Conservation (phyloP, 2,888 invertebrate genomes). For the Adela reaumurella region DNA sequence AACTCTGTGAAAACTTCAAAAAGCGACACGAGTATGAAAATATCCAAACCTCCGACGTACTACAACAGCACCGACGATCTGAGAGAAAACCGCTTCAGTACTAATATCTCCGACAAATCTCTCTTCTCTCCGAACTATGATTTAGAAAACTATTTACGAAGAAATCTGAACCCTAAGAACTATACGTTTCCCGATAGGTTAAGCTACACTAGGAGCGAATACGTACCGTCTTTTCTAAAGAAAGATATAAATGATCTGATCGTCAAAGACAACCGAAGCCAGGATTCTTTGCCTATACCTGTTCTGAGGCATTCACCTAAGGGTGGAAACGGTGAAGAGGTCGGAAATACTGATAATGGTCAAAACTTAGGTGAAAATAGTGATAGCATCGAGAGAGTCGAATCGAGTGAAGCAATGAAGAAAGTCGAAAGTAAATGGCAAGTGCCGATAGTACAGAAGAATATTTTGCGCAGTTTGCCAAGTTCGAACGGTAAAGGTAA, state of each 20-base stretch:
- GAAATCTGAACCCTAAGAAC: constrained; percentile 30
- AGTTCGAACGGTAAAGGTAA: constrained; percentile 47
- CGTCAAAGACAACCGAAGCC: constrained; percentile 14
- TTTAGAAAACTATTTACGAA: constrained; percentile 37
- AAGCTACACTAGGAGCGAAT: constrained; percentile 8
- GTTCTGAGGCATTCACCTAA: constrained; percentile 54
- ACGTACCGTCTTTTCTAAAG: constrained; percentile 13
- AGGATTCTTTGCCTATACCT: constrained; percentile 57
- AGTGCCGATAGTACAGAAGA: constrained; percentile 64
- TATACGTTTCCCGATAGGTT: neutral
- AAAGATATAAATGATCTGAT: constrained; percentile 12
- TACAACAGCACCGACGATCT: constrained; percentile 22
- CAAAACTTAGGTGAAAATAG: no score
- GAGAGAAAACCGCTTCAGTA: constrained; percentile 25
- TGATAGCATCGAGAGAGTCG: constrained; percentile 10
- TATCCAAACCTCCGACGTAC: constrained; percentile 32
- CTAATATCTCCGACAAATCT: constrained; percentile 44
- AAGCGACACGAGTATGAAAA: constrained; percentile 23
- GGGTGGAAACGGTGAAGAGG: constrained; percentile 4
- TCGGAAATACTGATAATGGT: neutral
- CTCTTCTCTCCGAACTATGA: constrained; percentile 39
- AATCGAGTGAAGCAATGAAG: constrained; percentile 36
- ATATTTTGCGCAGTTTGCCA: constrained; percentile 45
- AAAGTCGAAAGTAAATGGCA: constrained; percentile 45
- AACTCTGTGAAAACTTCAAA: constrained; percentile 17